phyloP scores from a whole-genome alignment of 2,797 vertebrate species.

The Champsocephalus esox region DNA sequence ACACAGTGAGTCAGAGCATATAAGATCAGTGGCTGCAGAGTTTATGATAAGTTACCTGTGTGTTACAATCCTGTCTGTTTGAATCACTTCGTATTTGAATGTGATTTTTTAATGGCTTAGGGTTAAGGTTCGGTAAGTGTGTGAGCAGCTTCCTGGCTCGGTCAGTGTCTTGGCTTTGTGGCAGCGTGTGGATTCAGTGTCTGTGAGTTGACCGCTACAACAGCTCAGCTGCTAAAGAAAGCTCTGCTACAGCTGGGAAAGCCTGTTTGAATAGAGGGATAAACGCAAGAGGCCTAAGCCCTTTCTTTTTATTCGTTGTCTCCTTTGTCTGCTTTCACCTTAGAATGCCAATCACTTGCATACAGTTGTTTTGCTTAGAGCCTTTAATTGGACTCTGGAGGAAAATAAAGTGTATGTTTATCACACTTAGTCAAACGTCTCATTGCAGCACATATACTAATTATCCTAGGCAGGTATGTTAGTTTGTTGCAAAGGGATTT shows the following conservation, averaged over 20 bases:
- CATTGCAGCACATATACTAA: constrained; percentile 8
- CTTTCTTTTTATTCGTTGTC: constrained; percentile 34
- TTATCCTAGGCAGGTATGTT: constrained; percentile 27
- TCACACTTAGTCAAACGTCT: constrained; percentile 6
- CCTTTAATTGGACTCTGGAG: constrained; percentile 7
- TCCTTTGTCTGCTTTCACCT: constrained; percentile 30
- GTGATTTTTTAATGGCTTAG: neutral
- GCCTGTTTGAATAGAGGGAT: constrained; percentile 57
- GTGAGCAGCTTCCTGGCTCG: constrained; percentile 38
- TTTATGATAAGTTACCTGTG: neutral
- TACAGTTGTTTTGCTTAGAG: constrained; percentile 8
- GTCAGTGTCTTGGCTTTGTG: constrained; percentile 61
- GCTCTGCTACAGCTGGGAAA: constrained; percentile 70
- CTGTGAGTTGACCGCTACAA: constrained; percentile 71
- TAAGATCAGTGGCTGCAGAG: neutral
- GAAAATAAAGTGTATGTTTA: constrained; percentile 20
- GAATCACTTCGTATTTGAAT: neutral
- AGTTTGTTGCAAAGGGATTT: constrained; percentile 18
- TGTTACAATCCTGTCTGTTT: constrained; percentile 3
- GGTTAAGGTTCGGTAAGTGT: constrained; percentile 23
- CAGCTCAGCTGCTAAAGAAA: constrained; percentile 68
- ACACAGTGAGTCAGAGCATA: neutral
- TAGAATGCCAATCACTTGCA: neutral
- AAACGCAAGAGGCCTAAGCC: constrained; percentile 47
- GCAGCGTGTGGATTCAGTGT: constrained; percentile 72